Conservation (phyloP, 2,113 vertebrate genomes). For the Hiodon alosoides region DNA sequence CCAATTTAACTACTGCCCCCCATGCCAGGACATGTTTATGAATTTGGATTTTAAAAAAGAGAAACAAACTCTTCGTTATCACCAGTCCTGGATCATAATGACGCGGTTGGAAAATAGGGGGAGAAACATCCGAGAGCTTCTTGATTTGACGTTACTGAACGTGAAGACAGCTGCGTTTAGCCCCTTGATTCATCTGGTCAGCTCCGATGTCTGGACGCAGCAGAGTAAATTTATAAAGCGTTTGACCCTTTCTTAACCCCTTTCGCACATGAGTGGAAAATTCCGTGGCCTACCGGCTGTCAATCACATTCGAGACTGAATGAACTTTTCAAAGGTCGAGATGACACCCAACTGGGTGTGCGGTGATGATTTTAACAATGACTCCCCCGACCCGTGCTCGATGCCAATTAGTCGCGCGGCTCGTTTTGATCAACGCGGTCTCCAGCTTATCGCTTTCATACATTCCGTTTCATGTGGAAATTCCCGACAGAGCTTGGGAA, state of each 20-base stretch:
- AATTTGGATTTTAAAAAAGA: no score
- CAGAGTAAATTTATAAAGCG: slow-evolving; percentile 13
- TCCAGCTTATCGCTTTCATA: no score
- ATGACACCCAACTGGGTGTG: no score
- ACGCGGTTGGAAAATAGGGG: not conserved
- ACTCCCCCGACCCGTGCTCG: no score
- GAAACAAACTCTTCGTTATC: not conserved
- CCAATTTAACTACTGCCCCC: no score
- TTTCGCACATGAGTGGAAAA: not conserved
- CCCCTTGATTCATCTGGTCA: slow-evolving; percentile 10
- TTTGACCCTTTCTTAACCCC: not conserved
- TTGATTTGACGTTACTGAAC: slow-evolving; percentile 1
- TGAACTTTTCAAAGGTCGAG: not conserved
- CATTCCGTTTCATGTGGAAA: no score
- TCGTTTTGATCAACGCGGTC: no score
- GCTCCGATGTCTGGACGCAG: not conserved
- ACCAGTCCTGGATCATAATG: not conserved
- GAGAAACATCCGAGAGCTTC: not conserved
- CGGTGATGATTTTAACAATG: no score
- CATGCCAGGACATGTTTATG: no score
- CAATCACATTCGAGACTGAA: not conserved
- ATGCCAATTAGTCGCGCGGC: no score
- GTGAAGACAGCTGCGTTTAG: slow-evolving; percentile 6
- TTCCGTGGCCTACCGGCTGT: not conserved
- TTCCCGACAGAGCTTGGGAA: no score